Base-by-base conservation (phyloP, 2,113 vertebrate species). In the Daubentonia madagascariensis region DNA sequence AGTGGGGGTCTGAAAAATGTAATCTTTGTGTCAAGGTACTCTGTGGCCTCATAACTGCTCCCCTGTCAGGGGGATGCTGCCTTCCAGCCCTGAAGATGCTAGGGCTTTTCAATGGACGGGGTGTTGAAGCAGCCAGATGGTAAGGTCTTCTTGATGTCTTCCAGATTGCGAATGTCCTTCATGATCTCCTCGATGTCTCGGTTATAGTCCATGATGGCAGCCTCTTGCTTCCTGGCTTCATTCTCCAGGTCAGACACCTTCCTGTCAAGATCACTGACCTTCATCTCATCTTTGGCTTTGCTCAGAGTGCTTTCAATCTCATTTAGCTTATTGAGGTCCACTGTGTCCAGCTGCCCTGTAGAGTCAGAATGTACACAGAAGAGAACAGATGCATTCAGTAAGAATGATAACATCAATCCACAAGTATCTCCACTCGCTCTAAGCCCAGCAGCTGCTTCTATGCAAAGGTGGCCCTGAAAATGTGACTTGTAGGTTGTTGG, bases 71-170 rank as follows among this genome's bases (percentile, higher is more conserved):
- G 98, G 84, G 89, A 94, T 4, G 57, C 76, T 70, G 89, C 85
- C 96, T 96, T 97, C 97, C 85, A 72, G 98, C 98, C 97, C 90
- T n/a, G 0, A 0, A 45, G 98, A 90, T 54, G 76, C 99, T 97
- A 99, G 97, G 99, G 99, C 96, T 98, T 99, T 98, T 99, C 99
- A 68, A 99, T 99, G 95, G 99, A 99, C 32, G 99, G 99, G 96
- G 99, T 99, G 98, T 99, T 99, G 97, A 99, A 99, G 98, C 99
- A 99, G 98, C 99, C 99, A 0, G 99, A 98, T 0, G 99, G 99
- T 97, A 99, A 98, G 83, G 99, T 99, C 97, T 99, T 99, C 99
- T 99, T 99, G 99, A 99, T 99, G 98, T 99, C 99, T 20, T 99
- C 99, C 85, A 99, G 99, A 98, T 99, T 99, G 97, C 61, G 98